Conservation (phyloP, 2,888 invertebrate genomes). For the Oconnorella tubifera region DNA sequence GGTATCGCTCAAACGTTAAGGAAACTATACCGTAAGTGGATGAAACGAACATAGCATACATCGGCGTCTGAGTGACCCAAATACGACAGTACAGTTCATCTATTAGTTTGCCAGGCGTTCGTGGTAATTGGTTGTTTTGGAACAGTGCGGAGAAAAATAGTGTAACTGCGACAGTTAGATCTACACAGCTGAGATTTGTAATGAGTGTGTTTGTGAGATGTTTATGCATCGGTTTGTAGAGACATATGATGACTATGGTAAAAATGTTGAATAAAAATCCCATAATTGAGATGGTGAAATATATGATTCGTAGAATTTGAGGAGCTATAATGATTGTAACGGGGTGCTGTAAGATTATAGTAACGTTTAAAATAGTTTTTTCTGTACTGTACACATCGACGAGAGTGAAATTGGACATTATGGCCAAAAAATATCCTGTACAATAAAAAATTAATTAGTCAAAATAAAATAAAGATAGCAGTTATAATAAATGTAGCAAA, state of each 20-base stretch:
- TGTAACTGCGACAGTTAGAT: constrained; percentile 24
- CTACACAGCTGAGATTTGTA: constrained; percentile 30
- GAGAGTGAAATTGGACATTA: too few relatives aligned
- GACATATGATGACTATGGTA: neutral
- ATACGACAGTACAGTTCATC: constrained; percentile 26
- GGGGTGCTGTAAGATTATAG: too few relatives aligned
- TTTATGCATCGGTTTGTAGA: constrained; percentile 9
- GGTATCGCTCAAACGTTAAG: constrained; percentile 28
- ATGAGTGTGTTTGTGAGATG: constrained; percentile 8
- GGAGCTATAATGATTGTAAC: too few relatives aligned
- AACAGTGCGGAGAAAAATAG: constrained; percentile 23
- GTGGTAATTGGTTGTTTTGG: constrained; percentile 10
- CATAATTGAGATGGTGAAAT: neutral
- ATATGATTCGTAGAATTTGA: neutral
- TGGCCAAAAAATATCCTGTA: too few relatives aligned
- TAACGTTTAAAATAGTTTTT: too few relatives aligned
- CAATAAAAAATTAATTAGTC: too few relatives aligned
- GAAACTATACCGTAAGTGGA: constrained; percentile 29
- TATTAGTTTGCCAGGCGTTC: neutral
- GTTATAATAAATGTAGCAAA: too few relatives aligned
- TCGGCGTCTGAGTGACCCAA: constrained; percentile 23
- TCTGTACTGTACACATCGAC: too few relatives aligned
- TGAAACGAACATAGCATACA: constrained; percentile 24
- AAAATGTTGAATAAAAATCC: neutral
- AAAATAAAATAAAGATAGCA: too few relatives aligned